phyloP scores from a whole-genome alignment of 2,797 vertebrate species.

The Lycodopsis pacificus region DNA sequence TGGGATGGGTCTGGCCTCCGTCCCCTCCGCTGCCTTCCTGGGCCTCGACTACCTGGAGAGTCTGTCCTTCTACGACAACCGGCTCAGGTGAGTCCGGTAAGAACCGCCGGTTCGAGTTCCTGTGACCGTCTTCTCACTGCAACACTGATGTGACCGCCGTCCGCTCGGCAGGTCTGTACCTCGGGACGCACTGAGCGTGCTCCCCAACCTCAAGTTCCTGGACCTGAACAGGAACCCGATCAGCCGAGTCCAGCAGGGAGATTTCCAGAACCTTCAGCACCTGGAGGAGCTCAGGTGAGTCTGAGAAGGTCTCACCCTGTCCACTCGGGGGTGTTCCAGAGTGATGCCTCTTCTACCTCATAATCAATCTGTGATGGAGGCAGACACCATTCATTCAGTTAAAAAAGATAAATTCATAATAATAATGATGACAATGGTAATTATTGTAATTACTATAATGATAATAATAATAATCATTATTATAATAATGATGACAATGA shows the following conservation, averaged over 20 bases:
- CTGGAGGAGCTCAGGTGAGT: slow-evolving; percentile 84
- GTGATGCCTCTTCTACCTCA: not conserved
- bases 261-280: slow-evolving; percentile 85
- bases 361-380: not conserved
- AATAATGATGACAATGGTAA: too few species aligned
- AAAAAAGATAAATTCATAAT: not conserved
- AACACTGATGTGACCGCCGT: not conserved
- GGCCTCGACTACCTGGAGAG: slow-evolving; percentile 88
- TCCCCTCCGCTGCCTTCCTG: slow-evolving; percentile 83
- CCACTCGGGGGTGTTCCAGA: not conserved
- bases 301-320: not conserved
- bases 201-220: slow-evolving; percentile 87
- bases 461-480: too few species aligned
- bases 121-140: not conserved
- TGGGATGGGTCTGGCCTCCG: slow-evolving; percentile 84
- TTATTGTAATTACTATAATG: not conserved
- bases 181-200: slow-evolving; percentile 79
- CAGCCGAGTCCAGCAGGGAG: slow-evolving; percentile 78
- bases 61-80: slow-evolving; percentile 88
- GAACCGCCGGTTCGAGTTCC: not conserved
- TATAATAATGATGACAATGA: too few species aligned
- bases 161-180: slow-evolving; percentile 74
- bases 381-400: not conserved
- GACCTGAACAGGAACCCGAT: slow-evolving; percentile 89
- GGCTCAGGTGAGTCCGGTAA: slow-evolving; percentile 66